Evolutionary conservation across 2,113 vertebrate genomes (phyloP), one percentile per base, ranked within the genome.

Genomic region (Neodontobutis hainanensis): DNA sequence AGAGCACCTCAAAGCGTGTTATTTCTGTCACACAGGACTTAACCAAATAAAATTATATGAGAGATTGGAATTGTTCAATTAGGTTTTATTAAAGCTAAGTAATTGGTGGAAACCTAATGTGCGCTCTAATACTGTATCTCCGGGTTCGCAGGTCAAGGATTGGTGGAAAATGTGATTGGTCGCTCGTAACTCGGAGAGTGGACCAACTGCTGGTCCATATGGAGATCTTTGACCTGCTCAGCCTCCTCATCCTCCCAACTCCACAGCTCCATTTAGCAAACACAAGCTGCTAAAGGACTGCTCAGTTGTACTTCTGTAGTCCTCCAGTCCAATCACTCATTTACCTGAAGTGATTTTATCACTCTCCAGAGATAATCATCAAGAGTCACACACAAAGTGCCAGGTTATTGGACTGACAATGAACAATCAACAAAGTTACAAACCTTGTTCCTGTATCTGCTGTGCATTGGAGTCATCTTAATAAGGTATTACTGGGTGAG

Each of bases 281-380:
- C 90, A 89, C 81, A 85, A 85, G 86, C 88, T 72, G 85, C 83
- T 82, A 88, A 87, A 91, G 90, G 88, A 88, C 88, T 89, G 86
- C 87, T 89, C 71, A 90, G 85, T 78, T 86, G 88, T 87, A 89
- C 88, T 91, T 90, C 86, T 90, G 82, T 80, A 78, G 87, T 88
- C 88, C 90, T 91, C 85, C 85, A 91, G 78, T 88, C 84, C 87
- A 89, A 89, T 89, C 90, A 91, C 86, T 90, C 88, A 90, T 91
- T 91, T 91, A 90, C 86, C 88, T 89, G 82, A 89, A 91, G 90
- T 89, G 90, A 91, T 90, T 90, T 91, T 87, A 89, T 87, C 87
- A 82, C 90, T 85, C 90, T 88, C 82, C 85, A 87, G 82, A 88
- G 90, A 87, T 85, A 87, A 88, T 86, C 85, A 74, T 66, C 59